Evolutionary conservation across 2,113 vertebrate species (phyloP), one percentile per base, ranked within the genome.

Genomic region (Brachyhypopomus occidentalis): DNA sequence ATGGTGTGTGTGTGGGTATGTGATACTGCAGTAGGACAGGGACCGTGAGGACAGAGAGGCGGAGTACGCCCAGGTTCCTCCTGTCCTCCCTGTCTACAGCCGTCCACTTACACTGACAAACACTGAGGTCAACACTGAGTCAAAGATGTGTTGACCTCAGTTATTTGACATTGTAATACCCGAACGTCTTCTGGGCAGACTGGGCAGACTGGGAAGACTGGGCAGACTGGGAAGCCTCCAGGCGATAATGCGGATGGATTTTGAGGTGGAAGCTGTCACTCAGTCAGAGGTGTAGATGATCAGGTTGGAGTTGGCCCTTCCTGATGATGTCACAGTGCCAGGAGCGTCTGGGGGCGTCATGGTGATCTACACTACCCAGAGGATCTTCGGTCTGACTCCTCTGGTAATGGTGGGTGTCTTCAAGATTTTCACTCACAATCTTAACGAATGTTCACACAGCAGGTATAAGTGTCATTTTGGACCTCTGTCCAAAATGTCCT

Each of bases 181-280:
- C 5, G 41, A 20, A n/a, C 72, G 27, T 67, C 34, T 82, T 19
- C 45, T 7, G 69, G 62, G 4, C 82, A 93, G 93, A 84, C 86
- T 86, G 27, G 86, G 87, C 86, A 92, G 84, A 86, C 83, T 30
- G 30, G 30, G 30, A 1, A 30, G 30, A 30, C 30, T 30, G 30
- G 30, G 30, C 30, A 30, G 30, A 30, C 30, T 30, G 30, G 30
- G 30, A 1, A 30, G 30, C 1, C 30, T 91, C 89, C 75, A 93
- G 92, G 96, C 97, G 86, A 91, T 99, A 86, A 92, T 99, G 90
- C 96, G 97, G 91, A 94, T 99, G 77, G 96, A 98, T 73, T 94
- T 99, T 58, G 93, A 95, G 73, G 89, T 97, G 0, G 94, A 96
- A 55, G 95, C 94, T 23, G 88, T 95, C 19, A 94, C 94, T 34